Evolutionary conservation across 2,888 invertebrate genomes (phyloP), one percentile per base, ranked within the genome.

Genomic region (Notodonta ziczac): DNA sequence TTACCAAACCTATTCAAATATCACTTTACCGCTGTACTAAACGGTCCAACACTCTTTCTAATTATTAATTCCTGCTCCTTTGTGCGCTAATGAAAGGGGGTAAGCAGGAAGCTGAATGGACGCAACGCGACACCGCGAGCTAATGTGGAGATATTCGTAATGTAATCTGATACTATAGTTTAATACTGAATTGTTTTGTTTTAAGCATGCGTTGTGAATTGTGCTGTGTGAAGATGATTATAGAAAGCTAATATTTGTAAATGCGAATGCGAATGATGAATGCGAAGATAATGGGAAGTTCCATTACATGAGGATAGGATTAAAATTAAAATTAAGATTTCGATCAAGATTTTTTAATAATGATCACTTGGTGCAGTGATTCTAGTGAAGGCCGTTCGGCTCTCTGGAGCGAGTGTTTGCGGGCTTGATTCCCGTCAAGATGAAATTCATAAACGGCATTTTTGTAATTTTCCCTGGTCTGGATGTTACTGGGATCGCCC

Each of bases 1-100:
- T n/a, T 40, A 39, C 14, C 56, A 10, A 44, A 24, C 71, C 77
- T 71, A 83, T 86, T 87, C 81, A 83, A 83, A 84, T 79, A 82
- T 81, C 78, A 85, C 82, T 85, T 77, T 54, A 86, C 80, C 75
- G 76, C 84, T 84, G 85, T 78, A 73, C 69, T 86, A 86, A 87
- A 84, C 84, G 84, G 80, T 74, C 85, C 87, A 88, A 89, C 91
- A 89, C 90, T 85, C 86, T 77, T 81, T 90, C 90, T 90, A 91
- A 91, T 91, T 91, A 90, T 90, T 88, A 85, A 85, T 88, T 86
- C 72, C 72, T 63, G 56, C 61, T 51, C 61, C 60, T 70, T 74
- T 72, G 63, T 69, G 42, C 58, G 40, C 10, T 53, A 57, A 57
- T 46, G 52, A 60, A 51, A 54, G 40, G 52, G 57, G 63, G 61